Base-by-base conservation (phyloP, 1,140 invertebrate species). In the Drosophila mayri region DNA sequence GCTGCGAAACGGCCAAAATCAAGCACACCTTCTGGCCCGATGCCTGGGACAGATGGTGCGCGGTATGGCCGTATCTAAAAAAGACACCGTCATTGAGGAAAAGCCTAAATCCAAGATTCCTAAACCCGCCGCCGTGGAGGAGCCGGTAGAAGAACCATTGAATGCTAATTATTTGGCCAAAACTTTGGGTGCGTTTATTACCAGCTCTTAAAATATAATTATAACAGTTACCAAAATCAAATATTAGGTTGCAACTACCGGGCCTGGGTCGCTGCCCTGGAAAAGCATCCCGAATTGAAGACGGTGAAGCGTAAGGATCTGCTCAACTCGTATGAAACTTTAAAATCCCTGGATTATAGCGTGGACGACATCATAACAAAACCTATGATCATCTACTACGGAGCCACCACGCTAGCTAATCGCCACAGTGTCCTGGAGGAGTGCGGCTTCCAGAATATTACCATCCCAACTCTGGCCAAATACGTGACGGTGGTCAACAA, bases 331-430 rank as follows among this genome's bases (percentile, higher is more conserved):
- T 83, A 64, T 11, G 71, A 91, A 22, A 62, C 73, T 0, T 52
- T 92, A 3, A 91, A 88, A 43, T 79, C 74, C 2, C 43, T 92
- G n/a, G 68, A 77, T 0, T 92, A 94, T 28, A 92, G 80, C 16
- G 75, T 93, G 1, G 72, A 93, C 32, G 93, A 94, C 32, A 94
- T 94, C 8, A 90, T 94, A 22, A 25, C 90, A 12, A 91, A 94
- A 61, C 93, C 93, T n/a, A 94, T 94, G 91, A 82, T 94, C 8
- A 93, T 95, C 41, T 93, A 93, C 44, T 93, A 94, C 83, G 94
- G 94, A 70, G 91, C 92, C 8, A 91, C 94, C 57, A 94, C 94
- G 35, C 85, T 94, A 63, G 93, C 93, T 16, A 94, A 94, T 83
- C 93, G 94, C 75, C 93, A 93, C 54, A 93, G 93, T 77, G 94